Base-by-base conservation (phyloP, 35 echinoderm and acorn worm species). In the Strongylocentrotus purpuratus region DNA sequence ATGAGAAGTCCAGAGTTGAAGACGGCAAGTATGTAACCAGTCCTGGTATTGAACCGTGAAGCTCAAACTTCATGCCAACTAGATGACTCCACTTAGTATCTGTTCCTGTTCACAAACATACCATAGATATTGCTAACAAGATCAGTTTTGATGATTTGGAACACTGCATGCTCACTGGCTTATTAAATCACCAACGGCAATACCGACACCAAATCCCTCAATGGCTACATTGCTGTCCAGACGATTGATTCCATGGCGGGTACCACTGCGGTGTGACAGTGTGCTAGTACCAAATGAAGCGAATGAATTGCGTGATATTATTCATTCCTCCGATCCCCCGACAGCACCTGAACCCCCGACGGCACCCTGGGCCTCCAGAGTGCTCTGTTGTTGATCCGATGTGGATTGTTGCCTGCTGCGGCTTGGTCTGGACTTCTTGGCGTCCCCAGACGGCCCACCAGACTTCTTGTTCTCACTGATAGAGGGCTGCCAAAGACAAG, bases 381-480 rank as follows among this genome's bases (percentile, higher is more conserved):
- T 93, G 91, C 31, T n/a, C 48, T 47, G 48, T n/a, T n/a, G n/a
- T 15, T 59, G 52, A 10, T 93, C 91, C 18, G 91, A 93, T n/a
- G 91, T n/a, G 17, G 91, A 93, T 13, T 93, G 91, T 33, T 93
- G 91, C 13, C 91, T 33, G 31, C 91, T 93, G 46, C 91, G 91
- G 48, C 91, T 93, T 47, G 91, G 48, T 14, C n/a, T 47, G 10
- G 91, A n/a, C 48, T 93, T 47, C 91, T 93, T 93, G 91, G 91
- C 91, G 46, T 93, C 91, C 17, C 91, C 91, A 15, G 46, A 33
- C n/a, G n/a, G n/a, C 11, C 46, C 46, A 46, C 46, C n/a, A 14
- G 91, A 31, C 46, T 93, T 93, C 91, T 93, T 47, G n/a, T 93
- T 93, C 46, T 47, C 91, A 58, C 91, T 93, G 91, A 93, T 93